These are phyloP conservation scores for Psix sp. DNA, from an alignment of 1,140 invertebrate species.

Conservation along the genomic window DNA sequence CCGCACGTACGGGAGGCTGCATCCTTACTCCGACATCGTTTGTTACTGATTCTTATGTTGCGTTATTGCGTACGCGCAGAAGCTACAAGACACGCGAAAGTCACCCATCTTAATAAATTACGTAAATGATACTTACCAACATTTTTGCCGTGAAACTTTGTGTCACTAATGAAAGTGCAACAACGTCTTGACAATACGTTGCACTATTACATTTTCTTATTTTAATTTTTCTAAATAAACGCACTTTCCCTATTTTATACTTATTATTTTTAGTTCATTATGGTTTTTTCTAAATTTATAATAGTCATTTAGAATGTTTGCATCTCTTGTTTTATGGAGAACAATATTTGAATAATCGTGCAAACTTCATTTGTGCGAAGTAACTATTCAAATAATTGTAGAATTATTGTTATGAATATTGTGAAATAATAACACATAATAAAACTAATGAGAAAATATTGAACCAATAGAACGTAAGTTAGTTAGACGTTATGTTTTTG, in stretches of 20 bases:
- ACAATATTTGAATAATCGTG: too few species aligned
- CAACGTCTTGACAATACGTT: slow-evolving; percentile 16
- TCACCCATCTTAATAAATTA: slow-evolving; percentile 17
- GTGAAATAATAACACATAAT: too few species aligned
- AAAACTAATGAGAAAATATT: too few species aligned
- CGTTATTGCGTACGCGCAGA: slow-evolving; percentile 3
- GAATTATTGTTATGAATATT: too few species aligned
- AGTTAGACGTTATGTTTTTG: neutral
- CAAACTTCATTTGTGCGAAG: too few species aligned
- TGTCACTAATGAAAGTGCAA: slow-evolving; percentile 28
- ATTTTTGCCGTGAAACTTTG: slow-evolving; percentile 9
- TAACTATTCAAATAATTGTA: too few species aligned
- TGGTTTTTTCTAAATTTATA: too few species aligned
- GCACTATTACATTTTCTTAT: slow-evolving; percentile 15
- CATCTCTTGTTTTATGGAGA: too few species aligned
- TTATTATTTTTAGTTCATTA: too few species aligned
- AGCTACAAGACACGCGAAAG: slow-evolving; percentile 20
- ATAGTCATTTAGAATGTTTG: too few species aligned
- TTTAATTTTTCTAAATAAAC: slow-evolving; percentile 4
- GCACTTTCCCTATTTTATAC: too few species aligned
- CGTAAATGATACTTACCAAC: slow-evolving; percentile 14
- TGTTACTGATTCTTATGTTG: neutral
- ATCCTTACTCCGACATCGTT: neutral
- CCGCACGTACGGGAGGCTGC: slow-evolving; percentile 22
- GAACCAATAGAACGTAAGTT: neutral